These are phyloP conservation scores for Microctonus hyperodae DNA, from an alignment of 2,888 invertebrate genomes.

Conservation along the genomic window DNA sequence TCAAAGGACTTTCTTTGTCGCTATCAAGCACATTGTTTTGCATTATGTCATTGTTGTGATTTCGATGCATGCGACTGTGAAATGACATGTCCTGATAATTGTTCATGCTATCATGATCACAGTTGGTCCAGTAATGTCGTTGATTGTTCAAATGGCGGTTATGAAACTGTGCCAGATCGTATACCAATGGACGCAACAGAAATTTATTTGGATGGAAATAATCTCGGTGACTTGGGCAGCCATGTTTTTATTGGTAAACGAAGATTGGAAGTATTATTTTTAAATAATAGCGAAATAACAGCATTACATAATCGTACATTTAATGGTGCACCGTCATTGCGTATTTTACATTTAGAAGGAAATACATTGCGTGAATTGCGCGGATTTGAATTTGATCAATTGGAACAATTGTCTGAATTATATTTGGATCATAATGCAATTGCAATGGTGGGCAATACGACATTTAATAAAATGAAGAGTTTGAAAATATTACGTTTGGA, in stretches of 20 bases:
- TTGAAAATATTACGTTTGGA: conserved; percentile 78
- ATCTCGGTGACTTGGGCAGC: conserved; percentile 79
- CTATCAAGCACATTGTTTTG: conserved; percentile 84
- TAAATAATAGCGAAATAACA: conserved; percentile 80
- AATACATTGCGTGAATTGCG: conserved; percentile 76
- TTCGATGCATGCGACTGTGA: conserved; percentile 92
- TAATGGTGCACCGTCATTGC: conserved; percentile 78
- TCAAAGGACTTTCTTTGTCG: conserved; percentile 82
- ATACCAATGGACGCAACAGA: conserved; percentile 92
- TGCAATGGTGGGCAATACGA: conserved; percentile 75
- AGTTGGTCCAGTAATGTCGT: conserved; percentile 86
- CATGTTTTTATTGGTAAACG: conserved; percentile 89
- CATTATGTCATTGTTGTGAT: conserved; percentile 88
- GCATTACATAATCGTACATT: conserved; percentile 83
- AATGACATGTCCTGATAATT: conserved; percentile 88
- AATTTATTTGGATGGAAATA: conserved; percentile 84
- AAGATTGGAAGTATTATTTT: conserved; percentile 77
- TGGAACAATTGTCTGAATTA: conserved; percentile 76
- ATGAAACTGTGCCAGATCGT: conserved; percentile 77
- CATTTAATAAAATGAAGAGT: conserved; percentile 77
- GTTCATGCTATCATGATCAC: conserved; percentile 87
- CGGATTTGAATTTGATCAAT: conserved; percentile 80
- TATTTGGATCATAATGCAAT: conserved; percentile 81
- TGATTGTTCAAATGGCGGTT: conserved; percentile 79
- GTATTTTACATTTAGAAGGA: conserved; percentile 79